Evolutionary conservation across 1,140 invertebrate species (phyloP), one percentile per base, ranked within the genome.

Genomic region (Zaprionus camerounensis): DNA sequence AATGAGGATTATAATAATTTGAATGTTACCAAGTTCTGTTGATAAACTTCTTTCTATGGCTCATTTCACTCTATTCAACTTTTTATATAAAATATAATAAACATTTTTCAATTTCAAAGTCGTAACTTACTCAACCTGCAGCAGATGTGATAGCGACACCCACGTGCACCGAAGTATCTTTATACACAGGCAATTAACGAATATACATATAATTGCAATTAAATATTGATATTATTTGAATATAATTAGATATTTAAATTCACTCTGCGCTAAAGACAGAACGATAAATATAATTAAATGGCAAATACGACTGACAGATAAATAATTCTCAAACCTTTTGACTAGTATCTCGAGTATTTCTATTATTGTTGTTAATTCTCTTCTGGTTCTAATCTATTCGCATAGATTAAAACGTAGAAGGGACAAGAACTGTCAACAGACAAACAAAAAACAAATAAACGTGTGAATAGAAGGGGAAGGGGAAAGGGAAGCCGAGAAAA

Each of bases 181-280:
- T 3, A 9, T 46, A 46, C 6, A 3, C 41, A 17, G n/a, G 41
- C 41, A 51, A 51, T 20, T n/a, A 51, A 22, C 46, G 46, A 11
- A 51, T 51, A 24, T 22, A 59, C 38, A 15, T 22, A 38, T 59
- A 15, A 59, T 38, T 26, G 24, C 53, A 41, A 56, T 63, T 31
- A 58, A 55, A 55, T 31, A 64, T 34, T 56, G 24, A 22, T 41
- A 44, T 38, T 62, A 62, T 71, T 65, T 69, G 56, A 63, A 64
- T 73, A 73, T 71, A 85, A 87, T 87, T 86, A 78, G 69, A 87
- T 83, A 86, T 87, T 86, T 81, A 80, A 87, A 86, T 87, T 82
- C 83, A 71, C 66, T 71, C 74, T 80, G 71, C 83, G 68, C 61
- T 24, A 58, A 80, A 62, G 55, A 44, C 81, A 71, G 65, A 77